A percentile compares a stretch with the other conserved stretches of the same genome.
phyloP scores from a whole-genome alignment of 2,888 invertebrate genomes.

The Gerosis bhagava region DNA sequence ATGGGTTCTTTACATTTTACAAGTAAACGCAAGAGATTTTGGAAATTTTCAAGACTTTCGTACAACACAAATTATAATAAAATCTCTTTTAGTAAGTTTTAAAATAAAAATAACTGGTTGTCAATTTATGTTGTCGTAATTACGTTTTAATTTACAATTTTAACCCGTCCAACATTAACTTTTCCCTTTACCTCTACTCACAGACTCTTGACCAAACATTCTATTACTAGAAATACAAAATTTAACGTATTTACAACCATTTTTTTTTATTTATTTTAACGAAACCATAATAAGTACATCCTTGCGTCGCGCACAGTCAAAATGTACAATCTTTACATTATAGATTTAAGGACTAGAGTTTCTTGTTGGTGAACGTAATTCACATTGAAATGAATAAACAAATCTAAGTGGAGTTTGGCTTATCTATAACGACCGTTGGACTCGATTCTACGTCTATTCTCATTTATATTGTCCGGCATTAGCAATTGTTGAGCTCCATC shows the following conservation, averaged over 20 bases:
- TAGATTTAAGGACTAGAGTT: conserved; percentile 72
- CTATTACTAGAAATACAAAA: conserved; percentile 82
- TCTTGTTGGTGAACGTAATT: conserved; percentile 61
- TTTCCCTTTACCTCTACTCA: conserved; percentile 59
- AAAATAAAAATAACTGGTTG: conserved; percentile 49
- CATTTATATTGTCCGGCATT: conserved; percentile 64
- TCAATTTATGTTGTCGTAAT: conserved; percentile 49
- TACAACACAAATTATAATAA: conserved; percentile 34
- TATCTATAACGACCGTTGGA: conserved; percentile 37
- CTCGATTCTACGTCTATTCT: conserved; percentile 46
- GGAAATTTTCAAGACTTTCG: conserved; percentile 43
- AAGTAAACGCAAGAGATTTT: conserved; percentile 1
- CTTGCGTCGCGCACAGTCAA: conserved; percentile 72
- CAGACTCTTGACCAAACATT: conserved; percentile 69
- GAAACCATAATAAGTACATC: conserved; percentile 78
- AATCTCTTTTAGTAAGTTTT: conserved; percentile 30
- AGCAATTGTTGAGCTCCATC: conserved; percentile 28
- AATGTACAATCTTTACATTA: conserved; percentile 73
- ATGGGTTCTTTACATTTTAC: conserved; percentile 56
- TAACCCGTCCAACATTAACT: conserved; percentile 51
- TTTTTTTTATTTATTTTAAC: conserved; percentile 72
- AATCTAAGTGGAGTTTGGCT: conserved; percentile 22
- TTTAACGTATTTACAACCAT: conserved; percentile 82
- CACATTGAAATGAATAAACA: conserved; percentile 28
- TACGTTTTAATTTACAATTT: conserved; percentile 51